Evolutionary conservation across 2,113 vertebrate species (phyloP).

Genomic region (Poeciliopsis retropinna): DNA sequence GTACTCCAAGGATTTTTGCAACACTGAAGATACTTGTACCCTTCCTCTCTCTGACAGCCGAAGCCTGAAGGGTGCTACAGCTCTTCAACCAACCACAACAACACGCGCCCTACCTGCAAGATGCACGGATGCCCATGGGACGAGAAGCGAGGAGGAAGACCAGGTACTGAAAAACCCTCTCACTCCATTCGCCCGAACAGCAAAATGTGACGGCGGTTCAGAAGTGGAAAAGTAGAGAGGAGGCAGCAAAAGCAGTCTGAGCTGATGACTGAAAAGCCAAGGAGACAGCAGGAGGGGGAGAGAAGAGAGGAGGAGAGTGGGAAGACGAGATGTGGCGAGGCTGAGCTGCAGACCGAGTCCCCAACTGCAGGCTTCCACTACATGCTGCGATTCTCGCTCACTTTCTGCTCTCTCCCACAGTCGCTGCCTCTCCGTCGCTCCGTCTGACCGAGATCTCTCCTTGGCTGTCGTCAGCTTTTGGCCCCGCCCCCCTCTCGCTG

Average conservation of each 20-base stretch:
- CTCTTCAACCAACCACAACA: not conserved
- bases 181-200: conserved; percentile 53
- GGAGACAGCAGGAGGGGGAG: not conserved
- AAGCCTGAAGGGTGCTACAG: not conserved
- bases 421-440: conserved; percentile 15
- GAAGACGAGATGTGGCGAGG: conserved; percentile 49
- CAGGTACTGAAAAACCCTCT: conserved; percentile 71
- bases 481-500: conserved; percentile 60
- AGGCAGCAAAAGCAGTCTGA: conserved; percentile 12
- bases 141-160: conserved; percentile 40
- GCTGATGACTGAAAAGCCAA: conserved; percentile 16
- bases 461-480: conserved; percentile 72
- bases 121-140: conserved; percentile 89
- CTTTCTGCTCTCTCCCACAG: conserved; percentile 34
- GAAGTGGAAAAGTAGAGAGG: conserved; percentile 30
- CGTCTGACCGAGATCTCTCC: conserved; percentile 75
- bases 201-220: not conserved
- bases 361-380: conserved; percentile 48
- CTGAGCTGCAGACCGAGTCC: conserved; percentile 45
- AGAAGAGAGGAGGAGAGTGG: not conserved
- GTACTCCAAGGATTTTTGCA: conserved; percentile 48
- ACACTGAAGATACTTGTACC: conserved; percentile 14
- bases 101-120: conserved; percentile 81
- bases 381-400: conserved; percentile 43
- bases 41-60: not conserved